Percentiles rank a stretch among this genome's conserved stretches.
Evolutionary conservation across 2,113 vertebrate species (phyloP).

Genomic region (Callorhinus ursinus): DNA sequence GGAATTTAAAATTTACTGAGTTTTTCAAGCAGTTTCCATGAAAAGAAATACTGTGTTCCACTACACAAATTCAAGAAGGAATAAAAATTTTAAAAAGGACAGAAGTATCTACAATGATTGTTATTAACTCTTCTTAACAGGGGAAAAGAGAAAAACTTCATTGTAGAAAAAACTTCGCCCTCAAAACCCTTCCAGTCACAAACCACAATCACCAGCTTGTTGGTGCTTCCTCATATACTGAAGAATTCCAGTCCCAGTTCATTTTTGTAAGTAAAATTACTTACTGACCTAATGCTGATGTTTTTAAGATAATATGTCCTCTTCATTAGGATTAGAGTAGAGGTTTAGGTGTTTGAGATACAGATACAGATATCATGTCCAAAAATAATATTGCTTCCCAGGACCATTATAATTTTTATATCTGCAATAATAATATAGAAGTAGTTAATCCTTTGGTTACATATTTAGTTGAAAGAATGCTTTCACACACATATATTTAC

Average conservation of each 20-base stretch:
- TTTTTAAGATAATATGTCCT: conserved; percentile 32
- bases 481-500: conserved; percentile 28
- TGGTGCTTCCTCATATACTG: conserved; percentile 46
- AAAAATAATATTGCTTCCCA: background rate
- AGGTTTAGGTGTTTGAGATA: background rate
- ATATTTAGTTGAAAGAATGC: conserved; percentile 32
- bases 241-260: conserved; percentile 77
- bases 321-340: background rate
- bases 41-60: background rate
- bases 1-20: background rate
- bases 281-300: conserved; percentile 14
- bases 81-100: conserved; percentile 1
- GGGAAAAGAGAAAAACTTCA: conserved; percentile 71
- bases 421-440: background rate
- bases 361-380: background rate
- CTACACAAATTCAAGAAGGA: conserved; percentile 16
- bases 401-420: background rate
- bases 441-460: conserved; percentile 10
- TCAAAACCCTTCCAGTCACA: conserved; percentile 70
- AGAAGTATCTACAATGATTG: conserved; percentile 22
- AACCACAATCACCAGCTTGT: conserved; percentile 52
- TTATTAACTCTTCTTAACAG: conserved; percentile 74
- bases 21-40: background rate
- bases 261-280: conserved; percentile 77
- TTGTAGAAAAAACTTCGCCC: conserved; percentile 67